Evolutionary conservation across 2,113 vertebrate genomes (phyloP).

Genomic region (Balaenoptera acutorostrata): DNA sequence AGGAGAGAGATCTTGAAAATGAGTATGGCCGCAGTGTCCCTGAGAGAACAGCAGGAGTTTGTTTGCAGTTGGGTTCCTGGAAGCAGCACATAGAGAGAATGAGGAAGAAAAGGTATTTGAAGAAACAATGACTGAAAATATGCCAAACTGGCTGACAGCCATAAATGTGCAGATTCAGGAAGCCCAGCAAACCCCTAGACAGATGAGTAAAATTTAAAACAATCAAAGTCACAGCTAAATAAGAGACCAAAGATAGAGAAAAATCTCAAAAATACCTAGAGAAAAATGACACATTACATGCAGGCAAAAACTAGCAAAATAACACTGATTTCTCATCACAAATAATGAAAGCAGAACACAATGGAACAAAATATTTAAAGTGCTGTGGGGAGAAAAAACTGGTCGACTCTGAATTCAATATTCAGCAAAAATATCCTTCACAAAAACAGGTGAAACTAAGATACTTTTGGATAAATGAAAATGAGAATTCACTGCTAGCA

Average conservation of each 20-base stretch:
- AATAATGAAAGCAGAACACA: not conserved
- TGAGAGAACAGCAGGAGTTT: not conserved
- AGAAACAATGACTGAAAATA: not conserved
- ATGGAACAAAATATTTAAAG: not conserved
- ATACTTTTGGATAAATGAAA: not conserved
- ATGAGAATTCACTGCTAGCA: not conserved
- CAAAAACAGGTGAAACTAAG: not conserved
- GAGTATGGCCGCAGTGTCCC: accelerated
- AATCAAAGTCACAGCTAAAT: not conserved
- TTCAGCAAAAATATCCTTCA: not conserved
- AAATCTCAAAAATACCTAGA: not conserved
- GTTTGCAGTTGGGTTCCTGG: too few species aligned
- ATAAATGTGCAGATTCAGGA: not conserved
- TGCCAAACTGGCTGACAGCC: not conserved
- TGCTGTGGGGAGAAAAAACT: too few species aligned
- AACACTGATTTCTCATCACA: not conserved
- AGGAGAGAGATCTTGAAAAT: not conserved
- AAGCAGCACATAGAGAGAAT: not conserved
- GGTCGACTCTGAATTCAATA: not conserved
- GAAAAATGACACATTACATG: not conserved
- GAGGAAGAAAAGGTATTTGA: not conserved
- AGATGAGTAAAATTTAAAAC: not conserved
- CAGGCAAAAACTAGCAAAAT: not conserved
- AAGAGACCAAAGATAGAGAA: not conserved
- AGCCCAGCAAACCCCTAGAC: not conserved